Evolutionary conservation across 2,888 invertebrate species (phyloP).

Genomic region (Villa cingulata): DNA sequence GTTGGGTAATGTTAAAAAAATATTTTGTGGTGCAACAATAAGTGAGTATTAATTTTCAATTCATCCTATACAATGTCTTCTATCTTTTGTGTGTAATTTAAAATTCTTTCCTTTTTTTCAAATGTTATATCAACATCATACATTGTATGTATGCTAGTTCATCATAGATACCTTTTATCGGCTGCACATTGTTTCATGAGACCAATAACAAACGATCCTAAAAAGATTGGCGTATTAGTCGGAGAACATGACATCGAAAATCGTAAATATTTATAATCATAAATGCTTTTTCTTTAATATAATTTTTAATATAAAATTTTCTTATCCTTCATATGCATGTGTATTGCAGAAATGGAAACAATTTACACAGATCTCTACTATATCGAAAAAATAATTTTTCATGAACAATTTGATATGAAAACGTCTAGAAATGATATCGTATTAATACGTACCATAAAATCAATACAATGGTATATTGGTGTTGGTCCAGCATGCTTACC

Average conservation of each 20-base stretch:
- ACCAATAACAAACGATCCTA: slow-evolving; percentile 12
- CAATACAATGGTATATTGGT: slow-evolving; percentile 37
- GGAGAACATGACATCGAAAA: slow-evolving; percentile 41
- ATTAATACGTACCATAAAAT: slow-evolving; percentile 33
- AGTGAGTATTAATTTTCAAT: too few species aligned
- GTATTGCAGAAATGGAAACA: slow-evolving; percentile 9
- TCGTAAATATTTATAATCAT: too few species aligned
- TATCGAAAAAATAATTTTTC: slow-evolving; percentile 31
- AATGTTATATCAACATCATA: too few species aligned
- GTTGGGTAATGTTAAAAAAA: slow-evolving; percentile 13
- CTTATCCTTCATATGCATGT: too few species aligned
- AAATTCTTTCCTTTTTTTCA: too few species aligned
- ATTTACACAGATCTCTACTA: slow-evolving; percentile 35
- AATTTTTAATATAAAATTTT: too few species aligned
- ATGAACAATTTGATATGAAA: slow-evolving; percentile 30
- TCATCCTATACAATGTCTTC: too few species aligned
- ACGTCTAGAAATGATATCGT: slow-evolving; percentile 41
- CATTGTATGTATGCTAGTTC: slow-evolving; percentile 23
- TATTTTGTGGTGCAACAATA: slow-evolving; percentile 42
- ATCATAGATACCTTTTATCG: slow-evolving; percentile 37
- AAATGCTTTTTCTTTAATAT: too few species aligned
- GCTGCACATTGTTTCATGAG: slow-evolving; percentile 40
- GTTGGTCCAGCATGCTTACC: slow-evolving; percentile 51
- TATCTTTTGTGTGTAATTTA: too few species aligned
- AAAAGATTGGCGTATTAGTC: slow-evolving; percentile 34